Percentiles rank a stretch among this genome's conserved stretches.
These are phyloP conservation scores for Rhipidura dahli DNA, from an alignment of 2,113 vertebrate genomes.

Conservation along the genomic window DNA sequence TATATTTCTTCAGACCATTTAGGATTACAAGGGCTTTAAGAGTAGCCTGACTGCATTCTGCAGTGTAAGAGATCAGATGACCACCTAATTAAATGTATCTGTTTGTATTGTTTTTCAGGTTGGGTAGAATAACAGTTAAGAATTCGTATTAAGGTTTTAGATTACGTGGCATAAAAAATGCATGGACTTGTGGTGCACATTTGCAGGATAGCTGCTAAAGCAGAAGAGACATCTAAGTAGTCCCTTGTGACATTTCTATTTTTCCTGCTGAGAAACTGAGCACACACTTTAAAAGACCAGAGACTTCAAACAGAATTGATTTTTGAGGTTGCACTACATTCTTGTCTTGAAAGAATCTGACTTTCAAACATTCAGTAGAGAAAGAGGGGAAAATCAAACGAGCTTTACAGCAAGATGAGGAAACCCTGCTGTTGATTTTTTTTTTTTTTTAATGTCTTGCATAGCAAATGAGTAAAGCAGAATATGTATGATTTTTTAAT, in stretches of 20 bases:
- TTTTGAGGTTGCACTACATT: not conserved
- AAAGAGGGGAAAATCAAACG: not conserved
- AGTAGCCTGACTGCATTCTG: slow-evolving; percentile 20
- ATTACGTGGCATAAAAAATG: slow-evolving; percentile 81
- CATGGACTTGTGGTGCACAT: slow-evolving; percentile 67
- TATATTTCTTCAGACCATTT: not conserved
- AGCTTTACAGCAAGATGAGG: not conserved
- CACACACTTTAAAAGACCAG: not conserved
- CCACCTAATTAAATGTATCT: slow-evolving; percentile 73
- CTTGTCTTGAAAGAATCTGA: not conserved
- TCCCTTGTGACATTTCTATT: slow-evolving; percentile 19
- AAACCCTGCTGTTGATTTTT: not conserved
- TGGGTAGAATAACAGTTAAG: slow-evolving; percentile 76
- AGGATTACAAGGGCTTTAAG: not conserved
- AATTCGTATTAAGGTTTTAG: slow-evolving; percentile 75
- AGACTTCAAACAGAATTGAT: not conserved
- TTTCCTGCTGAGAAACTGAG: not conserved
- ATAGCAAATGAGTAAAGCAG: not conserved
- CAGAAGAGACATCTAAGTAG: slow-evolving; percentile 52
- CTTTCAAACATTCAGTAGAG: not conserved
- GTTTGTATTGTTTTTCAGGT: slow-evolving; percentile 72
- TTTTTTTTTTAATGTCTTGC: not conserved
- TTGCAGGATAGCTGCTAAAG: slow-evolving; percentile 54
- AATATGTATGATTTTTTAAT: not conserved
- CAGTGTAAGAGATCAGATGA: slow-evolving; percentile 58